Conservation (phyloP, 2,888 invertebrate genomes). For the Amiota minor region DNA sequence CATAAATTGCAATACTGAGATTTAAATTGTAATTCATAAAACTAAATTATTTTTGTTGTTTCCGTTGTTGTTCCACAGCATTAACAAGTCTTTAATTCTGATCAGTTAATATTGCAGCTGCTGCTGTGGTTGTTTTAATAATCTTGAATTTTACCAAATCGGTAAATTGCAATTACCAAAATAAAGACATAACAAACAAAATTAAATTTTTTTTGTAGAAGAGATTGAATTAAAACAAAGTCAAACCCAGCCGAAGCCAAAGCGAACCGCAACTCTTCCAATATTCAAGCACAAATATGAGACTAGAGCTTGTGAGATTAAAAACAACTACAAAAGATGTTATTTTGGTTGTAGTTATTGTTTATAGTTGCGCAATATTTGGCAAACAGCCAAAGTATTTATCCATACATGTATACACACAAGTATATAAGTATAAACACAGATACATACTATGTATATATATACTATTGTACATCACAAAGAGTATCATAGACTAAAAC, state of each 20-base stretch:
- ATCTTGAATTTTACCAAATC: background rate
- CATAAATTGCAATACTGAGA: no score
- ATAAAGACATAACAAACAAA: background rate
- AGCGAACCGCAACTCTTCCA: slow-evolving; percentile 30
- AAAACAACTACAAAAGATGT: background rate
- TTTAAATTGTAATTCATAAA: no score
- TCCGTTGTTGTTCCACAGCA: slow-evolving; percentile 9
- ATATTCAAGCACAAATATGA: background rate
- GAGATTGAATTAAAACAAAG: background rate
- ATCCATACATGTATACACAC: background rate
- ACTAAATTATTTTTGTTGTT: background rate
- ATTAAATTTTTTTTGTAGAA: background rate
- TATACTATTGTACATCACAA: background rate
- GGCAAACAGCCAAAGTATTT: slow-evolving; percentile 43
- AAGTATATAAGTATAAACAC: no score
- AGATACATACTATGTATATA: background rate
- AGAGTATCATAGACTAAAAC: slow-evolving; percentile 19
- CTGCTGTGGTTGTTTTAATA: no score
- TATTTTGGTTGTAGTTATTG: slow-evolving; percentile 34
- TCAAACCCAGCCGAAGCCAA: background rate
- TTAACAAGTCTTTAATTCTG: slow-evolving; percentile 38
- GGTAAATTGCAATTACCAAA: background rate
- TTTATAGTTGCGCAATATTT: slow-evolving; percentile 59
- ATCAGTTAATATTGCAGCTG: slow-evolving; percentile 49
- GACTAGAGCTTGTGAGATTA: background rate